Percentiles rank a stretch among this genome's conserved stretches.
Conservation (phyloP, 2,888 invertebrate species). For the Harpalus rubripes region DNA sequence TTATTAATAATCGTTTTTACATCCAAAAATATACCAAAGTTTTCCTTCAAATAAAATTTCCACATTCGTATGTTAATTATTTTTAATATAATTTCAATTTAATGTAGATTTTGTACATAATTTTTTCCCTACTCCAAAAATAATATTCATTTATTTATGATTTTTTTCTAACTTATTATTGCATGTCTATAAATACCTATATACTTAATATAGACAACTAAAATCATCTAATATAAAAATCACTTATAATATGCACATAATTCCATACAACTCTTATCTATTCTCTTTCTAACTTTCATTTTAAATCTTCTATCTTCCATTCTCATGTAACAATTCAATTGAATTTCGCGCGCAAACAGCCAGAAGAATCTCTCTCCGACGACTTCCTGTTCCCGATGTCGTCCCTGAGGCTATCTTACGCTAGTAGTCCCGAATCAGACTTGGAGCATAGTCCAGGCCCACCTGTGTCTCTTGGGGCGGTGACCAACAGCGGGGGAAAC, state of each 20-base stretch:
- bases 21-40: no score
- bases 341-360: constrained; percentile 80
- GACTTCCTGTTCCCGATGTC: constrained; percentile 99
- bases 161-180: neutral
- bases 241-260: neutral
- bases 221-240: neutral
- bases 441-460: constrained; percentile 91
- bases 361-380: constrained; percentile 97
- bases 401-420: constrained; percentile 95
- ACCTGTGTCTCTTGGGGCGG: constrained; percentile 75
- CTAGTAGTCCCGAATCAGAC: constrained; percentile 97
- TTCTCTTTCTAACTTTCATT: neutral
- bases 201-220: no score
- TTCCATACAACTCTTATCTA: neutral
- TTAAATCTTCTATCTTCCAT: neutral
- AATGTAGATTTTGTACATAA: no score
- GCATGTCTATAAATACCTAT: neutral
- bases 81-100: no score
- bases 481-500: constrained; percentile 80
- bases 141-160: neutral
- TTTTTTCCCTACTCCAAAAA: neutral
- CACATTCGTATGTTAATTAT: no score
- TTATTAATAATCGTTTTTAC: no score
- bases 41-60: no score
- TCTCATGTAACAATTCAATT: constrained; percentile 37